Percentiles rank a stretch among this genome's conserved stretches.
phyloP scores from a whole-genome alignment of 30 jellyfish, hydroid and myxozoan genomes.

The Morbakka virulenta region DNA sequence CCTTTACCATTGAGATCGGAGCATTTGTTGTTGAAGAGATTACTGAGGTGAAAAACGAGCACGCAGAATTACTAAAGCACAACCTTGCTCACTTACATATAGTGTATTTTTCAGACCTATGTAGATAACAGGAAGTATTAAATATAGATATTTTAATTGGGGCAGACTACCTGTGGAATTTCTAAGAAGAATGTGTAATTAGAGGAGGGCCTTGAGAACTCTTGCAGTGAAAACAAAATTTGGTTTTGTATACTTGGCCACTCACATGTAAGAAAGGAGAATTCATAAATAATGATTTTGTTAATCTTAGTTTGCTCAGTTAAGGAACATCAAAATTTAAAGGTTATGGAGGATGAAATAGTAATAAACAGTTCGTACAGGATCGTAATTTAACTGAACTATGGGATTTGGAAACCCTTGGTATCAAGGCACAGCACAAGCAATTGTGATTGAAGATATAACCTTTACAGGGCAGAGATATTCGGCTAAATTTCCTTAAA shows the following conservation, averaged over 20 bases:
- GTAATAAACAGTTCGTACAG: no score
- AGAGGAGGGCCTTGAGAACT: slow-evolving; percentile 57
- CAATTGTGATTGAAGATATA: neutral
- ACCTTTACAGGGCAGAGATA: neutral
- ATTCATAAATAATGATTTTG: neutral
- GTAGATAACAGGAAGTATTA: slow-evolving; percentile 4
- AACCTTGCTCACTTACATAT: no score
- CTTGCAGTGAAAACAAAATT: slow-evolving; percentile 26
- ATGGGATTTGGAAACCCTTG: slow-evolving; percentile 10
- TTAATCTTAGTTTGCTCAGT: neutral
- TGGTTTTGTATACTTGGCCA: slow-evolving; percentile 49
- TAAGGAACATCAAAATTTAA: no score
- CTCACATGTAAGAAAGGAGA: slow-evolving; percentile 38
- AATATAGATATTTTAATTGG: slow-evolving; percentile 24
- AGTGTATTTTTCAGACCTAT: slow-evolving; percentile 16
- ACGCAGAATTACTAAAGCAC: neutral
- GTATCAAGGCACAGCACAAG: neutral
- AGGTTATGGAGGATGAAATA: no score
- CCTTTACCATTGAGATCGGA: no score
- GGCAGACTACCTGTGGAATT: slow-evolving; percentile 29
- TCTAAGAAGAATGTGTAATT: slow-evolving; percentile 25
- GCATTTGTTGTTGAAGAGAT: no score
- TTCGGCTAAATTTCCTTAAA: slow-evolving; percentile 2
- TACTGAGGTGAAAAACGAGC: no score
- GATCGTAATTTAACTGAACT: no score